A percentile compares a stretch with the other conserved stretches of the same genome.
These are phyloP conservation scores for Umimayanthus chanpuru DNA, from an alignment of 92 coral and sea anemone genomes.

Conservation along the genomic window DNA sequence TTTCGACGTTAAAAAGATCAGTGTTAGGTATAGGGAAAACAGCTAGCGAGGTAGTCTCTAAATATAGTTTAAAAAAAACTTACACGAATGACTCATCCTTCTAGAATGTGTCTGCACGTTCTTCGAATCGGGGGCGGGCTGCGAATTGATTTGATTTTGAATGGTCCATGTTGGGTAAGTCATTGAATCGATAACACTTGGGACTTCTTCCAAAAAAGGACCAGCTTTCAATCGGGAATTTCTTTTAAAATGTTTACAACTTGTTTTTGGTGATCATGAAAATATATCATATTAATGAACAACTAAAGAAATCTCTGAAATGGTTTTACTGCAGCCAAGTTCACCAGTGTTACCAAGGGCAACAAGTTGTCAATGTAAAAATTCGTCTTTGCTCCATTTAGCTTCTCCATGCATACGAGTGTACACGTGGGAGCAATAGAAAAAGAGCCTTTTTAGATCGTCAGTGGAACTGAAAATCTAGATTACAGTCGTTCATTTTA, in stretches of 20 bases:
- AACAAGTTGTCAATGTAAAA: conserved; percentile 14
- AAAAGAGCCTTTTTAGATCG: neutral
- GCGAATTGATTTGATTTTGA: neutral
- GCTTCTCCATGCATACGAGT: neutral
- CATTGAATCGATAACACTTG: neutral
- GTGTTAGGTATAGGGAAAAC: neutral
- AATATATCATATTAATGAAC: neutral
- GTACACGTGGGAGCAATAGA: neutral
- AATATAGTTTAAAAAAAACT: too few species aligned
- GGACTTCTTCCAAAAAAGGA: neutral
- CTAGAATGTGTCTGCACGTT: conserved; percentile 11
- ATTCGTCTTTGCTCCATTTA: neutral
- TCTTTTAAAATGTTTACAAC: neutral
- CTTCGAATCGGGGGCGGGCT: conserved; percentile 18
- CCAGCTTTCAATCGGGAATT: neutral
- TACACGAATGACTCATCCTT: neutral
- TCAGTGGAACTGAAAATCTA: neutral
- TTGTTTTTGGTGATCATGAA: neutral
- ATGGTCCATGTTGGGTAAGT: neutral
- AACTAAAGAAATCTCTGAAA: neutral
- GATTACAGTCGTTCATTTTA: neutral
- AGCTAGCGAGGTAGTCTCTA: neutral
- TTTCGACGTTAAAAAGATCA: neutral
- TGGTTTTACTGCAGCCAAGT: neutral
- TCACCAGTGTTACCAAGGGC: neutral